Evolutionary conservation across 2,113 vertebrate genomes (phyloP).

Genomic region (Dasyurus viverrinus): DNA sequence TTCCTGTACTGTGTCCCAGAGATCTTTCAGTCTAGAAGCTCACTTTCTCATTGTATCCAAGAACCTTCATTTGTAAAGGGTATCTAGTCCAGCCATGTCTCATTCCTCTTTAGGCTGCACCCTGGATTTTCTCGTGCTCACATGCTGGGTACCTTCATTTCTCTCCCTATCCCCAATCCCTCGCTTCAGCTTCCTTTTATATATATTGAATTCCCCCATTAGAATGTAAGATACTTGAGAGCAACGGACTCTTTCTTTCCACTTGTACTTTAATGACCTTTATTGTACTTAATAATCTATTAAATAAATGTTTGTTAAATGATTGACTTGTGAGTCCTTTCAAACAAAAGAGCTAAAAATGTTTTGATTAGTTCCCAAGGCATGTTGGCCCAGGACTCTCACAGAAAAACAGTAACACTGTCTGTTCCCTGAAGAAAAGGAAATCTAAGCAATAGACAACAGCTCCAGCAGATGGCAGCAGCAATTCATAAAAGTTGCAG

Average conservation of each 20-base stretch:
- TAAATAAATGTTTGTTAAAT: neutral
- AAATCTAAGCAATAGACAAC: neutral
- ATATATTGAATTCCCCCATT: neutral
- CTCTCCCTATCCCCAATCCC: neutral
- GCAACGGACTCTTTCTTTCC: neutral
- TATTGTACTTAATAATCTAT: neutral
- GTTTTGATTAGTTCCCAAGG: neutral
- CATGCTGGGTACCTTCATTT: neutral
- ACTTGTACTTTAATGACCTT: neutral
- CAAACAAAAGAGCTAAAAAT: neutral
- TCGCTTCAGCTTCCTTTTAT: neutral
- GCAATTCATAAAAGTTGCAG: neutral
- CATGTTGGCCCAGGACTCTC: neutral
- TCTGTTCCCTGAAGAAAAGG: neutral
- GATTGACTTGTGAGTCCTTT: neutral
- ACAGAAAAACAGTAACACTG: neutral
- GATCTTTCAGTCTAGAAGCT: neutral
- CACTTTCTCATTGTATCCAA: neutral
- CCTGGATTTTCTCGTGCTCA: neutral
- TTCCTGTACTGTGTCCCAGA: neutral
- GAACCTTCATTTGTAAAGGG: neutral
- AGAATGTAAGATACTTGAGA: neutral
- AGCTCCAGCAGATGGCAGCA: neutral
- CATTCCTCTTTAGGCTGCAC: neutral
- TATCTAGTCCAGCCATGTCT: neutral